phyloP scores from a whole-genome alignment of 2,797 vertebrate genomes.

The Periophthalmus magnuspinnatus region DNA sequence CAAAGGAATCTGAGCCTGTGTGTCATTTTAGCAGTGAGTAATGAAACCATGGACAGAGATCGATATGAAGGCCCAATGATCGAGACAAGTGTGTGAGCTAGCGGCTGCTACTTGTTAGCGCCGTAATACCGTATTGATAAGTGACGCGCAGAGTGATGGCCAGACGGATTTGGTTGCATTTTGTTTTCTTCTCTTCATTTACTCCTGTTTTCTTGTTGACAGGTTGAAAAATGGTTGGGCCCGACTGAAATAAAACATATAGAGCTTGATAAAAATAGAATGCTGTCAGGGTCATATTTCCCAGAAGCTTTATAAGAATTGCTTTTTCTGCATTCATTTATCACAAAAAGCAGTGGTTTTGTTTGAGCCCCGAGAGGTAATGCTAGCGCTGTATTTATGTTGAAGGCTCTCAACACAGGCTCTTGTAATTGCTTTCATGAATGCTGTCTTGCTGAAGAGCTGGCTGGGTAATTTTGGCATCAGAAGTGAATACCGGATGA shows the following conservation, averaged over 20 bases:
- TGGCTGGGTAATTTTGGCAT: conserved; percentile 50
- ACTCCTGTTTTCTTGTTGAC: conserved; percentile 59
- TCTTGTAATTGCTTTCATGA: conserved; percentile 68
- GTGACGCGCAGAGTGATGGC: conserved; percentile 28
- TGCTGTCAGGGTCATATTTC: conserved; percentile 63
- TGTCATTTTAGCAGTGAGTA: conserved; percentile 32
- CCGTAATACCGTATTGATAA: conserved; percentile 21
- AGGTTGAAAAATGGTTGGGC: conserved; percentile 63
- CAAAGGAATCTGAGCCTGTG: conserved; percentile 33
- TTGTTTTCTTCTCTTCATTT: conserved; percentile 46
- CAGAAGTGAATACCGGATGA: conserved; percentile 48
- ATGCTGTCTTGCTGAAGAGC: conserved; percentile 55
- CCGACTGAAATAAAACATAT: conserved; percentile 59
- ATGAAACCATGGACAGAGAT: conserved; percentile 45
- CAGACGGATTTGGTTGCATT: conserved; percentile 34
- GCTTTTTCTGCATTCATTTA: conserved; percentile 67
- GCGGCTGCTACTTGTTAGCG: conserved; percentile 20
- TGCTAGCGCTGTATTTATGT: conserved; percentile 50
- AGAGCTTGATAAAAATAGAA: conserved; percentile 65
- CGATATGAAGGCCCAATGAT: conserved; percentile 30
- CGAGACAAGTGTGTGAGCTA: conserved; percentile 23
- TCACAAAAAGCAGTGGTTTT: conserved; percentile 57
- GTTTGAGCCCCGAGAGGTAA: conserved; percentile 50
- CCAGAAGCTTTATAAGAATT: conserved; percentile 68
- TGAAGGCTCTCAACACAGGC: conserved; percentile 56